Conservation (phyloP, 2,113 vertebrate species). For the Nansenia antarctica region DNA sequence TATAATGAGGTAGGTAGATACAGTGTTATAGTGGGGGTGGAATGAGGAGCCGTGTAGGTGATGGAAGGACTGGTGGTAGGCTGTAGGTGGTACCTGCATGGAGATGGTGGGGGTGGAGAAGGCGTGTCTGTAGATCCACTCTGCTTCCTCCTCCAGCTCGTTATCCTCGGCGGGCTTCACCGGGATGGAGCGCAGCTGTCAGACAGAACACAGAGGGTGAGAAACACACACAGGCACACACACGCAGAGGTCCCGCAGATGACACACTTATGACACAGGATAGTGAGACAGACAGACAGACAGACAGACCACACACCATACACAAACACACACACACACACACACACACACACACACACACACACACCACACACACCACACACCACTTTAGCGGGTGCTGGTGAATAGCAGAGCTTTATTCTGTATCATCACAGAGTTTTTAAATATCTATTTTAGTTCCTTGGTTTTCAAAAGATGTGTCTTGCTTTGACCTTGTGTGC, state of each 20-base stretch:
- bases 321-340: neutral
- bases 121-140: slow-evolving; percentile 98
- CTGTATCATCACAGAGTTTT: too few species aligned
- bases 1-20: too few species aligned
- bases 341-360: neutral
- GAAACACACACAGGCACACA: neutral
- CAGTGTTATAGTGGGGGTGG: neutral
- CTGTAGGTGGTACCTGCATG: slow-evolving; percentile 82
- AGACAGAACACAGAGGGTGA: neutral
- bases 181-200: slow-evolving; percentile 87
- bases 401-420: too few species aligned
- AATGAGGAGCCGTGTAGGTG: neutral
- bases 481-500: too few species aligned
- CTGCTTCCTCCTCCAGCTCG: slow-evolving; percentile 95
- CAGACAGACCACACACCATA: too few species aligned
- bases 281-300: neutral
- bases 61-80: neutral
- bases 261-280: neutral
- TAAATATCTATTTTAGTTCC: too few species aligned
- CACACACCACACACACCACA: slow-evolving; percentile 70
- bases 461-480: too few species aligned
- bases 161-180: slow-evolving; percentile 95
- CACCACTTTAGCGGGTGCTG: too few species aligned
- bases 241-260: neutral
- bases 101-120: slow-evolving; percentile 97